Base-by-base conservation (phyloP, 2,888 invertebrate species). In the Epinotia demarniana region DNA sequence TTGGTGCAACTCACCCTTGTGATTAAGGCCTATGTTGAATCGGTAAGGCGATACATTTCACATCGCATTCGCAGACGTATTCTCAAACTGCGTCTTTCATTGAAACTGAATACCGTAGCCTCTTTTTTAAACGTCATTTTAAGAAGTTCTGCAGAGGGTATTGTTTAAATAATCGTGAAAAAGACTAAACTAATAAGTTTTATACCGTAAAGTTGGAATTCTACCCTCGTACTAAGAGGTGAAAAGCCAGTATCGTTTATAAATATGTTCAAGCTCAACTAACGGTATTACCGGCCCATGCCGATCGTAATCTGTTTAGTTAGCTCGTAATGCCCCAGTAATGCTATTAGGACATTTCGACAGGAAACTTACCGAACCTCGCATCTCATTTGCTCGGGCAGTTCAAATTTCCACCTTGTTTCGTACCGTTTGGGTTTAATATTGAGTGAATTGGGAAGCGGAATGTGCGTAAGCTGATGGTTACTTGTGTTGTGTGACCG, bases 291-390 rank as follows among this genome's bases (percentile, higher is more conserved):
- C 73, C 78, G 78, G 80, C 79, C 79, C 81, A 84, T 84, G 81
- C 81, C 79, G 80, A 80, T 80, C 77, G 82, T 87, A 86, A 88
- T 88, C 83, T 83, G 83, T 82, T 85, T 84, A 85, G 81, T 81
- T 69, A n/a, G 82, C 80, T 77, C 84, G 79, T 82, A 84, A 81
- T 78, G 83, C 81, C 78, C 80, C 80, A 80, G 78, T 84, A 85
- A 87, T 81, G 78, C 77, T 79, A 81, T 85, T 82, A 84, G 80
- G 80, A 78, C 82, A 82, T 83, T 85, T 84, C 84, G 85, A 85
- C 83, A 82, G 81, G 84, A 85, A 80, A 84, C 70, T 72, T 75
- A 79, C 81, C 79, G 0, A 60, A 60, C 33, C 16, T 69, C 69
- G 19, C 46, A 60, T 69, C 23, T 46, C 46, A 19, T 39, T 57